Conservation (phyloP, 2,113 vertebrate species). For the Catagonus wagneri region DNA sequence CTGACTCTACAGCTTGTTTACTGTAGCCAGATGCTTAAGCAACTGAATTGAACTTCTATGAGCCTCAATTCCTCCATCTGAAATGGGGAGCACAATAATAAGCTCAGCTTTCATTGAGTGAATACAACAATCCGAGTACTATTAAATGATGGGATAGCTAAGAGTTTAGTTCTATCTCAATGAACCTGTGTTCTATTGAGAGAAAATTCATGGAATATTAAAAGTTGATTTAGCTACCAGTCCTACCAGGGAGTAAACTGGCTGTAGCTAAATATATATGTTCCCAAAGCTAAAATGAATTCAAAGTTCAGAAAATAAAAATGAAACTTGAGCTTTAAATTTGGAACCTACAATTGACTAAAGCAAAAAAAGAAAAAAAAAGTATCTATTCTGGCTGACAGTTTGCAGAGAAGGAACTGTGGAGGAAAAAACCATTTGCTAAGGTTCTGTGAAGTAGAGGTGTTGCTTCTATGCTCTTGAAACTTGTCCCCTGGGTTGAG, state of each 20-base stretch:
- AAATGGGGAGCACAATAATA: not conserved
- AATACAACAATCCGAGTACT: not conserved
- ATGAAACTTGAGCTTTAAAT: conserved; percentile 63
- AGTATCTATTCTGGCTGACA: conserved; percentile 37
- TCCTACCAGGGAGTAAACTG: not conserved
- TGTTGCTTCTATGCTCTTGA: not conserved
- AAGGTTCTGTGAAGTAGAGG: not conserved
- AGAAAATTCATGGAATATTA: conserved; percentile 55
- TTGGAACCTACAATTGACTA: conserved; percentile 81
- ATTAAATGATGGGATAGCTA: not conserved
- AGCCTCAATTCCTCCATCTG: not conserved
- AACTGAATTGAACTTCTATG: not conserved
- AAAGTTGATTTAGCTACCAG: not conserved
- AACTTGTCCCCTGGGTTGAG: not conserved
- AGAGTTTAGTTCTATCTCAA: conserved; percentile 3
- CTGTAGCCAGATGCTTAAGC: not conserved
- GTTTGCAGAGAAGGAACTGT: not conserved
- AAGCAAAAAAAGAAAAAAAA: not conserved
- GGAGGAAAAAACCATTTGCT: not conserved
- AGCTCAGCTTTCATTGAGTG: not conserved
- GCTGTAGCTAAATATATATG: conserved; percentile 66
- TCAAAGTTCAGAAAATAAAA: conserved; percentile 53
- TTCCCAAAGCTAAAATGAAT: conserved; percentile 62
- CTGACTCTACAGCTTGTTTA: not conserved
- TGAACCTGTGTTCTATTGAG: not conserved